Evolutionary conservation across 2,888 invertebrate genomes (phyloP).

Genomic region (Orgyia antiqua): DNA sequence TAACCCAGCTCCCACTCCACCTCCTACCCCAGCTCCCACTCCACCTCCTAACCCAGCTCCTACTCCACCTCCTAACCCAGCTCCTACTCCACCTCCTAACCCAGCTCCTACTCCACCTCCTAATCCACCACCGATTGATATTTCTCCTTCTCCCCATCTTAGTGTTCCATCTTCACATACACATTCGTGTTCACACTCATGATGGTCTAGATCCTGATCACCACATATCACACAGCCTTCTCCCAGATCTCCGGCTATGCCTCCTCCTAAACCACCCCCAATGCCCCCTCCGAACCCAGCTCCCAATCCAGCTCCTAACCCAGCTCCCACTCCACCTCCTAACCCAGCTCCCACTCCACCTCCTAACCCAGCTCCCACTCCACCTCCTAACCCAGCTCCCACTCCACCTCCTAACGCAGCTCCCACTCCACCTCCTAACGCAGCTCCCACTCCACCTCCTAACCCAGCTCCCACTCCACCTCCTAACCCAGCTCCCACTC

Average conservation of each 20-base stretch:
- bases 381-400: background rate
- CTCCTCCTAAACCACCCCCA: background rate
- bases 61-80: background rate
- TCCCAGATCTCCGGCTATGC: background rate
- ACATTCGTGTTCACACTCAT: background rate
- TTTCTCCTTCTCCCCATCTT: too few relatives aligned
- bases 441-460: slow-evolving; percentile 5
- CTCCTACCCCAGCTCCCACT: too few relatives aligned
- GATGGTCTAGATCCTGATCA: too few relatives aligned
- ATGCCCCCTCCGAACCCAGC: too few relatives aligned
- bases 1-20: too few relatives aligned
- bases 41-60: too few relatives aligned
- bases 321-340: background rate
- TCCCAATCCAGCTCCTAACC: background rate
- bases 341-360: background rate
- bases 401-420: slow-evolving; percentile 2
- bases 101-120: background rate
- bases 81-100: background rate
- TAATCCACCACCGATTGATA: background rate
- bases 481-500: background rate
- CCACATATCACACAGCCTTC: too few relatives aligned
- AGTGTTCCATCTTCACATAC: too few relatives aligned
- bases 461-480: background rate
- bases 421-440: background rate
- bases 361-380: background rate